Evolutionary conservation across 2,113 vertebrate genomes (phyloP).

Genomic region (Capra hircus): DNA sequence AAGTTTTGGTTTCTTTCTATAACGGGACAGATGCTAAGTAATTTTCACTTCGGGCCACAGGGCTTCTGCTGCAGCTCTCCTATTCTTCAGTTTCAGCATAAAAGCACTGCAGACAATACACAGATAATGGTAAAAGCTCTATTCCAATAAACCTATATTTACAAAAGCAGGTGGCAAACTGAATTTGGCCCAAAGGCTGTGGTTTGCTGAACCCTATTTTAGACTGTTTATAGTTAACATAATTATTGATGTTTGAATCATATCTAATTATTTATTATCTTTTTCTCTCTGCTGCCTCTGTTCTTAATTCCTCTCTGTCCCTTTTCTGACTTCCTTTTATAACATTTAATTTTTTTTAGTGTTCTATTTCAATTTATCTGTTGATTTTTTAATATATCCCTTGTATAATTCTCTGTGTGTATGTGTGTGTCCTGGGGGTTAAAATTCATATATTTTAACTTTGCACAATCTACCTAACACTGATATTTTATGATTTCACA

Average conservation of each 20-base stretch:
- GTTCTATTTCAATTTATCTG: neutral
- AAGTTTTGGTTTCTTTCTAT: neutral
- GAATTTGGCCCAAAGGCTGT: neutral
- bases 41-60: neutral
- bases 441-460: neutral
- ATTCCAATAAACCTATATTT: neutral
- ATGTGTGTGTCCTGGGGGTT: neutral
- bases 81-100: neutral
- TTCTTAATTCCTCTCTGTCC: neutral
- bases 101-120: neutral
- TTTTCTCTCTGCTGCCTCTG: neutral
- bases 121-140: neutral
- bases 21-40: neutral
- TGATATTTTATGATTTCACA: neutral
- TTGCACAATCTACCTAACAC: neutral
- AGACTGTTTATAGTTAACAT: neutral
- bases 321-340: neutral
- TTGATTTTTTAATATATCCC: neutral
- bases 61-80: neutral
- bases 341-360: neutral
- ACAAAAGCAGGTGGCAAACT: neutral
- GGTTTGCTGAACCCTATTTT: neutral
- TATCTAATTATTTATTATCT: neutral
- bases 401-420: neutral
- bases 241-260: neutral